These are phyloP conservation scores for Synergus umbraculus DNA, from an alignment of 2,888 invertebrate genomes.

Conservation along the genomic window DNA sequence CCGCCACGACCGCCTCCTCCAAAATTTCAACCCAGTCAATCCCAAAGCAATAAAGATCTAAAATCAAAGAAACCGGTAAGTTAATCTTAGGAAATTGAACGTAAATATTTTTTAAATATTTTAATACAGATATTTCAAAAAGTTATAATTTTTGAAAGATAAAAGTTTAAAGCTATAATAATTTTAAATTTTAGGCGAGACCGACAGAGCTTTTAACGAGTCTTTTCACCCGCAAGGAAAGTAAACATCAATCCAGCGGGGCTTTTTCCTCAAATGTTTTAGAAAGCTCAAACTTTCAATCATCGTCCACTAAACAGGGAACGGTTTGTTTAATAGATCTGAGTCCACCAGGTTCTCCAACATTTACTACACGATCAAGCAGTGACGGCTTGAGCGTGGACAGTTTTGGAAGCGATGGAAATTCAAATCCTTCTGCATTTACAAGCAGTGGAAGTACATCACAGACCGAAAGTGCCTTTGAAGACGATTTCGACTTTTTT, in stretches of 20 bases:
- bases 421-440: constrained; percentile 79
- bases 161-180: background rate
- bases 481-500: constrained; percentile 89
- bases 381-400: constrained; percentile 87
- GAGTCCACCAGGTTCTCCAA: constrained; percentile 87
- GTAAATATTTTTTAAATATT: constrained; percentile 1
- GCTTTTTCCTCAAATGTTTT: constrained; percentile 50
- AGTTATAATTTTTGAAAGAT: background rate
- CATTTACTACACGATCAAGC: constrained; percentile 86
- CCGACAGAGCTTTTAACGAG: constrained; percentile 72
- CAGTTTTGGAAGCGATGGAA: constrained; percentile 87
- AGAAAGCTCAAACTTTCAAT: constrained; percentile 52
- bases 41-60: constrained; percentile 64
- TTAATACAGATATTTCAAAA: constrained; percentile 34
- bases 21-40: constrained; percentile 74
- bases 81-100: background rate
- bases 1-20: constrained; percentile 87
- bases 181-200: constrained; percentile 61
- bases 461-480: constrained; percentile 88
- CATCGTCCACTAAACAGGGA: constrained; percentile 54
- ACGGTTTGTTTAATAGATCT: constrained; percentile 83
- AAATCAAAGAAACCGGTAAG: constrained; percentile 71
- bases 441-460: constrained; percentile 83
- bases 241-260: constrained; percentile 1
- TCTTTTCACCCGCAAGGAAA: constrained; percentile 62